Conservation (phyloP, 1,140 invertebrate genomes). For the Drepana arcuata region DNA sequence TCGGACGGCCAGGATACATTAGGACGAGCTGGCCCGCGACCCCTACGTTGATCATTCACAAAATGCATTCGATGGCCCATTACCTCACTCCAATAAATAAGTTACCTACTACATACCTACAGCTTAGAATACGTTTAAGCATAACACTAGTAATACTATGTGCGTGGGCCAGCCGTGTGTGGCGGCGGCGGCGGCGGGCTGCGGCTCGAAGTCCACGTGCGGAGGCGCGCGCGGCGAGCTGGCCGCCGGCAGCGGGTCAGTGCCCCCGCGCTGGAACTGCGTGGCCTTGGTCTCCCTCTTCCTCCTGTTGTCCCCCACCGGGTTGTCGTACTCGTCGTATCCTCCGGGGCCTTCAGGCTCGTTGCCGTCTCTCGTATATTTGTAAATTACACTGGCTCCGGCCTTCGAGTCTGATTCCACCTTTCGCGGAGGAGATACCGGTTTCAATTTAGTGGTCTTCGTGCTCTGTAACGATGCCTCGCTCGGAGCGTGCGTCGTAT, state of each 20-base stretch:
- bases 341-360: constrained; percentile 22
- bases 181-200: constrained; percentile 1
- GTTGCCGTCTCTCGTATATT: constrained; percentile 10
- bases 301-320: constrained; percentile 16
- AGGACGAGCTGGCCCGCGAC: no score
- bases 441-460: constrained; percentile 37
- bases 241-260: no score
- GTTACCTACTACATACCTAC: constrained; percentile 29
- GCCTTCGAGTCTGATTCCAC: constrained; percentile 32
- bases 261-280: no score
- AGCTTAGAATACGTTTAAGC: constrained; percentile 27
- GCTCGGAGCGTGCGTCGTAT: no score
- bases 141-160: constrained; percentile 25
- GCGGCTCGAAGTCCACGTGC: constrained; percentile 29
- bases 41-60: no score
- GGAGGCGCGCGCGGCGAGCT: no score
- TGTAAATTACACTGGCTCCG: constrained; percentile 32
- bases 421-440: no score
- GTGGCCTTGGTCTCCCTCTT: constrained; percentile 47
- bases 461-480: constrained; percentile 9
- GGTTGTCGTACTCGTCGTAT: constrained; percentile 31
- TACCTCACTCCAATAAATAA: constrained; percentile 55
- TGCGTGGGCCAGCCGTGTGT: constrained; percentile 10
- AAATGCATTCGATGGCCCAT: constrained; percentile 60
- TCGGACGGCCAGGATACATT: no score